Evolutionary conservation across 2,888 invertebrate species (phyloP), one percentile per base, ranked within the genome.

Genomic region (Busseola fusca): DNA sequence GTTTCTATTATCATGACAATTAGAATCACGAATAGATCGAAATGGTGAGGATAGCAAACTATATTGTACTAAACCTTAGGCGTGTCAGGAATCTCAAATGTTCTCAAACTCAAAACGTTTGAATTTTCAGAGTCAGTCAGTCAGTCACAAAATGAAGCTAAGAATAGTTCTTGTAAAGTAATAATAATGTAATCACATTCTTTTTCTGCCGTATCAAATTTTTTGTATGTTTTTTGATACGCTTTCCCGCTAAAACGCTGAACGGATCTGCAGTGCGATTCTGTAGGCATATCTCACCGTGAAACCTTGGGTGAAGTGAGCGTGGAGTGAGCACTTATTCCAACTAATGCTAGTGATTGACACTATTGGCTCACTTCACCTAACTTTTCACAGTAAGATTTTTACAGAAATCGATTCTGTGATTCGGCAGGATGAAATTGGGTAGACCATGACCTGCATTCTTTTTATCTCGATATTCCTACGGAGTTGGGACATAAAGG

Each of bases 1-100:
- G 64, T 71, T 72, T 77, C 59, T 65, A 68, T 73, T 73, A 73
- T 34, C 48, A 52, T 69, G 21, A 27, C 40, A 77, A 65, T 79
- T 68, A 64, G 48, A 69, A 63, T 50, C 40, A 63, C 14, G 12
- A 63, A 65, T 64, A 52, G 21, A 65, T 52, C 14, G 6, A 64
- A 75, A 54, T 40, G 12, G 7, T 50, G 14, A 54, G 42, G n/a
- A 16, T 25, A 64, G 40, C 4, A n/a, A 14, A 37, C 18, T 37
- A 27, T 40, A 7, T 27, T 54, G 21, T 30, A 9, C 16, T 27
- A 10, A 21, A 45, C 18, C 3, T 6, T 21, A 1, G 37, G 40
- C 37, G 45, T 59, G 37, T n/a, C 74, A 0, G 1, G 21, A 56
- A 40, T 12, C 14, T n/a, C 1, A 25, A 25, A 52, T 63, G 1